These are phyloP conservation scores for Pogonocichla stellata DNA, from an alignment of 2,113 vertebrate species.

Conservation along the genomic window DNA sequence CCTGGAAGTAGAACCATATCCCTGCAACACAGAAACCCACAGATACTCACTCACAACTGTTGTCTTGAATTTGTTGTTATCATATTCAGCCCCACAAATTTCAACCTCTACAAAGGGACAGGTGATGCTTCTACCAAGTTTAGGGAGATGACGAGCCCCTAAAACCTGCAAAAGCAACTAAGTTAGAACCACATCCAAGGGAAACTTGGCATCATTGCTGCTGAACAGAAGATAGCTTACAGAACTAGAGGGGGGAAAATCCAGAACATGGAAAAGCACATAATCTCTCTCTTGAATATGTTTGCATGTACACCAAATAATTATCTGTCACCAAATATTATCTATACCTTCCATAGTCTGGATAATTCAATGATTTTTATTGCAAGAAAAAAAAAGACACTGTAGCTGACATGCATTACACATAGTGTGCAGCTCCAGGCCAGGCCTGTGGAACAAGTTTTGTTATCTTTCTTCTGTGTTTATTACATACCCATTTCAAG, in stretches of 20 bases:
- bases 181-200: neutral
- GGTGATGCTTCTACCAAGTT: slow-evolving; percentile 86
- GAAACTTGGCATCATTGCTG: neutral
- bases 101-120: slow-evolving; percentile 97
- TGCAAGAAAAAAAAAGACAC: neutral
- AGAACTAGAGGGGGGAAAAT: neutral
- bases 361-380: neutral
- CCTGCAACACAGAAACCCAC: neutral
- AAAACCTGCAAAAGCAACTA: slow-evolving; percentile 80
- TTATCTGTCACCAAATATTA: too few species aligned
- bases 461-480: neutral
- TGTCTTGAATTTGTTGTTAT: slow-evolving; percentile 92
- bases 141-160: slow-evolving; percentile 92
- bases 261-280: neutral
- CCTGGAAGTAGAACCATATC: neutral
- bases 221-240: neutral
- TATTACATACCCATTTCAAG: neutral
- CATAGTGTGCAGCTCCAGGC: neutral
- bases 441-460: neutral
- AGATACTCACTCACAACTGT: slow-evolving; percentile 83
- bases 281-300: neutral
- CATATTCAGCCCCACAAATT: slow-evolving; percentile 86
- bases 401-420: neutral
- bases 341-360: neutral
- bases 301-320: neutral